Percentiles rank a stretch among this genome's conserved stretches.
These are phyloP conservation scores for Apis mellifera DNA, from an alignment of 1,140 invertebrate species.

Conservation along the genomic window Amel_HAv3.1 CM009938.2:12321501-12322000, in stretches of 20 bases:
- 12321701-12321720: slow-evolving; percentile 92
- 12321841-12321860: background rate
- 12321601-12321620: slow-evolving; percentile 84
- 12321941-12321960: background rate
- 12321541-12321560: background rate
- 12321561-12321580: slow-evolving; percentile 66
- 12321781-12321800: background rate
- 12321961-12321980: background rate
- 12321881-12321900: background rate
- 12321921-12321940: background rate
- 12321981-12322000: background rate
- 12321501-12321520: slow-evolving; percentile 79
- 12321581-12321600: slow-evolving; percentile 76
- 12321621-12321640: slow-evolving; percentile 77
- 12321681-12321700: slow-evolving; percentile 89
- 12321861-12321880: background rate
- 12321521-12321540: slow-evolving; percentile 22
- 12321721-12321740: slow-evolving; percentile 81
- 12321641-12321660: slow-evolving; percentile 78
- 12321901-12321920: background rate
- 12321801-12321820: slow-evolving; percentile 42
- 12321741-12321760: slow-evolving; percentile 8
- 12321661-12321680: slow-evolving; percentile 84
- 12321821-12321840: background rate
- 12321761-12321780: background rate